Percentiles rank a stretch among this genome's conserved stretches.
Evolutionary conservation across 1,140 invertebrate species (phyloP).

Genomic region (Myzus persicae): DNA sequence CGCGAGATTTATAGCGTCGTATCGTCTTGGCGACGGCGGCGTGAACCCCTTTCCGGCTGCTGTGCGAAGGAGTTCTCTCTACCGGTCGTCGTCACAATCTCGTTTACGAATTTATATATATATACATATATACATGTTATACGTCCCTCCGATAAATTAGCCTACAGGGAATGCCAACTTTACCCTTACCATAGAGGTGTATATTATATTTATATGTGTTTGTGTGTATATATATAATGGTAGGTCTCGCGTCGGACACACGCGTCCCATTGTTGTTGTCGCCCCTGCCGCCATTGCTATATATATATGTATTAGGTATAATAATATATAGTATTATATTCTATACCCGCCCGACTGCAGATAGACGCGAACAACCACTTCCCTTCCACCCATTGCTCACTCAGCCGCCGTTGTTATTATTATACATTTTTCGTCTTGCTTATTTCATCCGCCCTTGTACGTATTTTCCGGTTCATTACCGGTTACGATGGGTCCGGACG

Average conservation of each 20-base stretch:
- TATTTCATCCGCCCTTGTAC: neutral
- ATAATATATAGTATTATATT: neutral
- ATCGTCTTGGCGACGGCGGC: constrained; percentile 13
- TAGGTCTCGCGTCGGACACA: neutral
- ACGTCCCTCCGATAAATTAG: constrained; percentile 31
- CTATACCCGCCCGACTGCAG: neutral
- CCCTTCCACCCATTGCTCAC: neutral
- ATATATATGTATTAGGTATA: neutral
- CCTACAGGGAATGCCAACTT: constrained; percentile 19
- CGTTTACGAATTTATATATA: neutral
- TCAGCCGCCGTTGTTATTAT: neutral
- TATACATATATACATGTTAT: neutral
- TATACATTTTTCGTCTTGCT: constrained; percentile 35
- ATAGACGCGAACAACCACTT: neutral
- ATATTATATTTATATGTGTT: neutral
- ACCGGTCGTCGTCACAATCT: neutral
- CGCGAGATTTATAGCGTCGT: neutral
- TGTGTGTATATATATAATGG: neutral
- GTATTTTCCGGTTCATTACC: constrained; percentile 57
- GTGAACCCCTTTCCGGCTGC: constrained; percentile 4
- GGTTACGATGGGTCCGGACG: constrained; percentile 23
- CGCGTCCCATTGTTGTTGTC: neutral
- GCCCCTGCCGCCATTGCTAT: neutral
- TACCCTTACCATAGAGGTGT: neutral
- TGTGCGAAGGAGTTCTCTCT: neutral